Evolutionary conservation across 2,888 invertebrate species (phyloP).

Genomic region (Tenthredo distinguenda): DNA sequence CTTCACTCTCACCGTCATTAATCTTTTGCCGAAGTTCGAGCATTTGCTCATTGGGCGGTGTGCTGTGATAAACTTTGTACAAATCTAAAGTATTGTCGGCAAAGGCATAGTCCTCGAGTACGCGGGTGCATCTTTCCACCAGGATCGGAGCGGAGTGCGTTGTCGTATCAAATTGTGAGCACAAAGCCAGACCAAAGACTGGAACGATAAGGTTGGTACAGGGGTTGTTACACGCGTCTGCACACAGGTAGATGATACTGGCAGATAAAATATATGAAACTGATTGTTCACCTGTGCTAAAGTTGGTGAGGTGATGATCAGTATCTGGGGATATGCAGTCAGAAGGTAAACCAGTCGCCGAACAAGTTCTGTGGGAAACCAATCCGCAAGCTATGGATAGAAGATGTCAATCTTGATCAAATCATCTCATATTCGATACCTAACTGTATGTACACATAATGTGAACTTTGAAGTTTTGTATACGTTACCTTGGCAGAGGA

Average conservation of each 20-base stretch:
- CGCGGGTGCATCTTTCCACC: conserved; percentile 82
- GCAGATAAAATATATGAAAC: background rate
- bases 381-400: conserved; percentile 83
- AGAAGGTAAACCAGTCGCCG: conserved; percentile 82
- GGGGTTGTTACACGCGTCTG: conserved; percentile 34
- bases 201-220: conserved; percentile 60
- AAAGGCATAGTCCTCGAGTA: conserved; percentile 82
- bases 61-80: conserved; percentile 84
- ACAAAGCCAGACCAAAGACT: conserved; percentile 84
- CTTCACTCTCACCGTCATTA: conserved; percentile 75
- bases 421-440: background rate
- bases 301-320: conserved; percentile 70
- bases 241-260: background rate
- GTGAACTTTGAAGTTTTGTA: background rate
- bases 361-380: conserved; percentile 86
- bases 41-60: conserved; percentile 82
- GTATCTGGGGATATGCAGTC: conserved; percentile 79
- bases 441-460: background rate
- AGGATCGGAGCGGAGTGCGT: conserved; percentile 82
- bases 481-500: conserved; percentile 82
- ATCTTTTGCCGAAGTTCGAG: conserved; percentile 81
- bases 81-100: conserved; percentile 81
- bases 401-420: background rate
- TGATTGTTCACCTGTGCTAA: conserved; percentile 71
- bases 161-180: conserved; percentile 82